Evolutionary conservation across 2,113 vertebrate genomes (phyloP), one percentile per base, ranked within the genome.

Genomic region (Nothoprocta pentlandii): DNA sequence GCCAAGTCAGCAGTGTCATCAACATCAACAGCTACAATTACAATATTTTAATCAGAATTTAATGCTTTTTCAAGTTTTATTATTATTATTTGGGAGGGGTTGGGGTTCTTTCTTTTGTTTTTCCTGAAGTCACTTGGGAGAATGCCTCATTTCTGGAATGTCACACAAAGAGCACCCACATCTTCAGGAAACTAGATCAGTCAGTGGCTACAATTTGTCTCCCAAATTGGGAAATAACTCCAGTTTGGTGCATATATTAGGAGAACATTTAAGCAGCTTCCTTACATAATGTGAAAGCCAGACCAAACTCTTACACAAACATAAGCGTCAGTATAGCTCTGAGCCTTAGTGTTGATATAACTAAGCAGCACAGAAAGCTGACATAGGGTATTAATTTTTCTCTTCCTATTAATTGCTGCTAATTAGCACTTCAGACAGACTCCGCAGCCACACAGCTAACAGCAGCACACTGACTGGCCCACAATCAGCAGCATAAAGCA

Each of bases 401-500:
- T 73, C 67, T 94, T 83, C 85, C 78, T 78, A 90, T 95, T 95
- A 97, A 97, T 93, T 93, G 90, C 95, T 94, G 94, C 94, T 96
- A 95, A 96, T 96, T 96, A 95, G 89, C 91, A 92, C 86, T 93
- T 96, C 95, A 96, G 94, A 92, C 83, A 51, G 69, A 94, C 77
- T 96, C 95, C 92, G 86, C 92, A 96, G 89, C 86, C 92, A 78
- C 78, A n/a, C 15, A 49, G 84, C 49, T 89, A 92, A 84, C 77
- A 94, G 92, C 7, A 81, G 90, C 73, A 42, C 3, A 22, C 66
- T 17, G 85, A 74, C 90, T 93, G 85, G 76, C 41, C 85, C 46
- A 54, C 85, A 67, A 70, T 22, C 90, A 73, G 10, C 79, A 63
- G 1, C 68, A 39, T 14, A 7, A 42, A 90, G 51, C 51, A 25